Base-by-base conservation (phyloP, 2,888 invertebrate species). In the Phasia obesa region DNA sequence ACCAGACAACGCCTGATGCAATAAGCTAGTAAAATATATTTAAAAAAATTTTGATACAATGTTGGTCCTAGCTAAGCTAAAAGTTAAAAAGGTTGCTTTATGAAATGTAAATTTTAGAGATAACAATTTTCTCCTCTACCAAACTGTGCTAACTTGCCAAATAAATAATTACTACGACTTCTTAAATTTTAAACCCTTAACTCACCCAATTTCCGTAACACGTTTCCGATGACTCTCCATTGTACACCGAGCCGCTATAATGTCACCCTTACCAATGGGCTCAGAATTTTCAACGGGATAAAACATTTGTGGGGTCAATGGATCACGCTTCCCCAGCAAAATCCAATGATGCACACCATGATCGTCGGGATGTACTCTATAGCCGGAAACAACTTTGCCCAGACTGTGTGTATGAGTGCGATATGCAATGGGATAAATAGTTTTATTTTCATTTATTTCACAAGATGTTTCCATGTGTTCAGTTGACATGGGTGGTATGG, bases 401-500 rank as follows among this genome's bases (percentile, higher is more conserved):
- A 98, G 93, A 25, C 94, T 93, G 88, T 99, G 99, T 0, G 99
- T 98, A 89, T 99, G 99, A 0, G 96, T 96, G 84, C 99, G 94
- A 92, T 96, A 99, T 0, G 98, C 98, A 92, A 99, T 97, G 0
- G 99, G 99, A 92, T 98, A 94, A 62, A 99, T 94, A 4, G 94
- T 93, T 90, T 97, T 97, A 71, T 96, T 93, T 89, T 97, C 97
- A 2, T 92, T 92, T 59, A 98, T 94, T 74, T 92, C 92, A 91
- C 99, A 99, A 0, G 97, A 95, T 0, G 97, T 94, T 92, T 99
- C 99, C 96, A 99, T 97, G 87, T 97, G 94, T 84, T 96, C 97
- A 0, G 93, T 92, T 7, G 92, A 90, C 85, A 93, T 93, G 0
- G 96, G 93, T 0, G 94, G 93, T 84, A 99, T 96, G 15, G 90